These are phyloP conservation scores for Carassius carassius DNA, from an alignment of 2,113 vertebrate genomes.

Conservation along the genomic window DNA sequence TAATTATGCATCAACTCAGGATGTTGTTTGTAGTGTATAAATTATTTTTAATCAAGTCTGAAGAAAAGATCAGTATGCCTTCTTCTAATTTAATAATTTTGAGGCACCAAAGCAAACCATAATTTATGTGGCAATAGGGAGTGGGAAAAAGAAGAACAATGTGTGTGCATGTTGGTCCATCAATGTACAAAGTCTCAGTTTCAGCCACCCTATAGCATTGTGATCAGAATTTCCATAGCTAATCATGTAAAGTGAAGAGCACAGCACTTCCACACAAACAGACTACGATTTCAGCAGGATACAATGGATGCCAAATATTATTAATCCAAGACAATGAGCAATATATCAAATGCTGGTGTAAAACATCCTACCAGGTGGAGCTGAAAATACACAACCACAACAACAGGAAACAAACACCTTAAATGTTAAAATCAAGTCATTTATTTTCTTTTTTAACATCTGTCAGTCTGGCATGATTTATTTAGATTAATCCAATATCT, in stretches of 20 bases:
- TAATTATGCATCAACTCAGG: background rate
- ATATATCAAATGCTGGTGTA: constrained; percentile 34
- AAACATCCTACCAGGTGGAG: constrained; percentile 9
- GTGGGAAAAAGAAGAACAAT: too few relatives aligned
- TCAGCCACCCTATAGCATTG: background rate
- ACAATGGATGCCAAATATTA: constrained; percentile 39
- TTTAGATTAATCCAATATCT: background rate
- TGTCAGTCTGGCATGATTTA: background rate
- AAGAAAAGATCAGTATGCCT: background rate
- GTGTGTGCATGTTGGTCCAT: background rate
- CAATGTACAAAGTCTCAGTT: background rate
- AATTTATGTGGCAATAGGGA: too few relatives aligned
- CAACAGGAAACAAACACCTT: too few relatives aligned
- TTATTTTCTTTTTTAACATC: background rate
- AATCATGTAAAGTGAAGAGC: constrained; percentile 33
- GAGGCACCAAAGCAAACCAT: too few relatives aligned
- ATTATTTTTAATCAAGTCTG: background rate
- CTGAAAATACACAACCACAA: too few relatives aligned
- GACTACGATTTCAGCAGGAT: constrained; percentile 25
- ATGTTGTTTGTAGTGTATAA: background rate
- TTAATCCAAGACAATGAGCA: constrained; percentile 42
- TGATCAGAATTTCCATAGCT: constrained; percentile 16
- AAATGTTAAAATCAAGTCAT: too few relatives aligned
- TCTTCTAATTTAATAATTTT: background rate
- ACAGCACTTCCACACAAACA: constrained; percentile 28